phyloP scores from a whole-genome alignment of 2,888 invertebrate genomes.

The Cosmia pyralina region DNA sequence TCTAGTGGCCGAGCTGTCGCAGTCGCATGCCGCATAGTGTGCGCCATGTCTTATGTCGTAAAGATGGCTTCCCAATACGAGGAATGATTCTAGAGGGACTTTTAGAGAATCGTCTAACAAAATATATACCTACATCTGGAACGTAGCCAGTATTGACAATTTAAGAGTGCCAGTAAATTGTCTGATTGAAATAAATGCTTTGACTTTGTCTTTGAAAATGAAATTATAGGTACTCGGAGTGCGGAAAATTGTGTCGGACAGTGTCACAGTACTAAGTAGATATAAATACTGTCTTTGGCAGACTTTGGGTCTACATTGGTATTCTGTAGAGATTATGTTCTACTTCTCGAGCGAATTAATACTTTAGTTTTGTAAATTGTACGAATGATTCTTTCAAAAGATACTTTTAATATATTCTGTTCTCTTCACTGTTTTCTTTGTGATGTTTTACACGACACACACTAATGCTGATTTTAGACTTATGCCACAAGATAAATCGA shows the following conservation, averaged over 20 bases:
- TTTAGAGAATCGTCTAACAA: not conserved
- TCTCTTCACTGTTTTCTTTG: not conserved
- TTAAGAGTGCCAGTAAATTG: slow-evolving; percentile 15
- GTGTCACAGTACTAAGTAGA: not conserved
- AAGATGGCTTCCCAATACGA: not conserved
- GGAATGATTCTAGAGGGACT: not conserved
- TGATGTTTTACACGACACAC: not conserved
- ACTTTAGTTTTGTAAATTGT: not conserved
- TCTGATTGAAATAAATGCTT: slow-evolving; percentile 35
- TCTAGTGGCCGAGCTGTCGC: no score
- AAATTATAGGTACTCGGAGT: slow-evolving; percentile 11
- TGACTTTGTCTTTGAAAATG: slow-evolving; percentile 27
- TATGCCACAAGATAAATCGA: no score
- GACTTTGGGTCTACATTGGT: slow-evolving; percentile 22
- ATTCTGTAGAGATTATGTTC: slow-evolving; percentile 16
- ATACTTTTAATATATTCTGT: not conserved
- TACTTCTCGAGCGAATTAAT: slow-evolving; percentile 1
- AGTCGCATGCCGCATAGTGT: no score
- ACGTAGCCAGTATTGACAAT: not conserved
- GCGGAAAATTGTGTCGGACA: slow-evolving; percentile 11
- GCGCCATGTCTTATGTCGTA: no score
- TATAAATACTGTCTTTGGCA: slow-evolving; percentile 26
- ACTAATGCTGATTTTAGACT: not conserved
- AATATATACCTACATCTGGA: slow-evolving; percentile 11
- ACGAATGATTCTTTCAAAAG: not conserved